These are phyloP conservation scores for Caenorhabditis sp. DNA, from an alignment of 2,888 invertebrate genomes.

Conservation along the genomic window DNA sequence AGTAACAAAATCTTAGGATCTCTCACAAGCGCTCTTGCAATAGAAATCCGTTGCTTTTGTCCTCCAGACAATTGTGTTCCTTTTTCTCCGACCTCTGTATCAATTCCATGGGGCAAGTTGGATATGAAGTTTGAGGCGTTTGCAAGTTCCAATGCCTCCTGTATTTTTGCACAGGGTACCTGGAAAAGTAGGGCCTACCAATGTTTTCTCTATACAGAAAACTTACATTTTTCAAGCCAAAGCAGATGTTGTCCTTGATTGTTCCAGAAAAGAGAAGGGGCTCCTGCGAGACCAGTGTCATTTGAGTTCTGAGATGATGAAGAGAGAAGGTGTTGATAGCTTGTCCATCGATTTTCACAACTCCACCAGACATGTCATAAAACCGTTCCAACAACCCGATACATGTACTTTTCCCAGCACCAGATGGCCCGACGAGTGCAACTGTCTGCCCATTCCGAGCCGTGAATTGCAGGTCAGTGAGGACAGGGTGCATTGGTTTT, in stretches of 20 bases:
- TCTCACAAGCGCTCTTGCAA: conserved; percentile 77
- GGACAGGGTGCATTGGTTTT: too few relatives aligned
- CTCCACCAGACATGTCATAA: conserved; percentile 89
- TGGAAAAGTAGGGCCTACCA: too few relatives aligned
- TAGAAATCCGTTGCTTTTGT: conserved; percentile 84
- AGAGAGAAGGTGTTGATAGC: neutral
- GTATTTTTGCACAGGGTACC: conserved; percentile 83
- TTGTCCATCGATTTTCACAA: neutral
- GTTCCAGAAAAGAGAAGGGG: conserved; percentile 78
- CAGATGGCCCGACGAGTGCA: conserved; percentile 81
- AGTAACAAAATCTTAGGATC: conserved; percentile 72
- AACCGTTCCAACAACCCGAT: conserved; percentile 88
- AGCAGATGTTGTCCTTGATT: conserved; percentile 90
- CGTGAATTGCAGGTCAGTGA: too few relatives aligned
- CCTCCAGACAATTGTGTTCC: conserved; percentile 84
- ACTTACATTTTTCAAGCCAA: conserved; percentile 86
- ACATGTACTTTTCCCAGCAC: conserved; percentile 84
- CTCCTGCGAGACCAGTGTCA: conserved; percentile 73
- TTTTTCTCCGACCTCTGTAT: conserved; percentile 84
- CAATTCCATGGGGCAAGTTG: conserved; percentile 82
- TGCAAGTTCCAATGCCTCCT: too few relatives aligned
- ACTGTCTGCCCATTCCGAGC: conserved; percentile 60
- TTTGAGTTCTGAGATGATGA: conserved; percentile 87
- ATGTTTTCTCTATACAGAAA: conserved; percentile 84
- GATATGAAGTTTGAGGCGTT: too few relatives aligned